These are phyloP conservation scores for Malurus splendens DNA, from an alignment of 2,797 vertebrate genomes.

Conservation along the genomic window DNA sequence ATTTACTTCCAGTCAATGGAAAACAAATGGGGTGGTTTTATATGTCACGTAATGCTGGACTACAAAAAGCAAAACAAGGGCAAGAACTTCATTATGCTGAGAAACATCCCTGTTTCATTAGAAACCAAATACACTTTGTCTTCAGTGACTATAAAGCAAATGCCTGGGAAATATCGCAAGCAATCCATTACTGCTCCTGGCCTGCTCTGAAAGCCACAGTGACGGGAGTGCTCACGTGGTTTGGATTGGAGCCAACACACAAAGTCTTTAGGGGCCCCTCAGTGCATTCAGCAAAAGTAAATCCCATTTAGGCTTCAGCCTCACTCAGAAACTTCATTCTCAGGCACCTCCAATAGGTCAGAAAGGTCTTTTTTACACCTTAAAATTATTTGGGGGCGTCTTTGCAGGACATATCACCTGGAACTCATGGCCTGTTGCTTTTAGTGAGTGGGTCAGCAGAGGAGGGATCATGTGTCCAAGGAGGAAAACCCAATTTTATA, in stretches of 20 bases:
- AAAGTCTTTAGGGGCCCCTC: not conserved
- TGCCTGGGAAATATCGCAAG: slow-evolving; percentile 27
- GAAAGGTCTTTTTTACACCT: not conserved
- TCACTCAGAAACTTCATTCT: not conserved
- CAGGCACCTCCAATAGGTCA: not conserved
- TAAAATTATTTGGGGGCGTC: not conserved
- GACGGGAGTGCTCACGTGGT: not conserved
- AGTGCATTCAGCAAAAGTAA: not conserved
- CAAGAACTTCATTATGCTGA: slow-evolving; percentile 1
- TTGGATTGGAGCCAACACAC: not conserved
- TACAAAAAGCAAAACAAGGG: slow-evolving; percentile 25
- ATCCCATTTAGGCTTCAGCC: not conserved
- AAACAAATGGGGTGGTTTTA: slow-evolving; percentile 31
- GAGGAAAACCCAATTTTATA: not conserved
- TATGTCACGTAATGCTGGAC: not conserved
- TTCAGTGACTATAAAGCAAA: slow-evolving; percentile 23
- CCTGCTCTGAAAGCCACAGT: not conserved
- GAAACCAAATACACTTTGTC: slow-evolving; percentile 11
- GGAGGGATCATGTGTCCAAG: rapidly evolving
- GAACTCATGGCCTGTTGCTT: not conserved
- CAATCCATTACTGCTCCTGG: not conserved
- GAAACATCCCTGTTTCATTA: slow-evolving; percentile 34
- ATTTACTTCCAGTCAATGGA: slow-evolving; percentile 22
- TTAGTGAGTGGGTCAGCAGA: not conserved
- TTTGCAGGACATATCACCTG: rapidly evolving